These are phyloP conservation scores for Amphiprion ocellaris DNA, from an alignment of 2,113 vertebrate species.

Conservation along the genomic window DNA sequence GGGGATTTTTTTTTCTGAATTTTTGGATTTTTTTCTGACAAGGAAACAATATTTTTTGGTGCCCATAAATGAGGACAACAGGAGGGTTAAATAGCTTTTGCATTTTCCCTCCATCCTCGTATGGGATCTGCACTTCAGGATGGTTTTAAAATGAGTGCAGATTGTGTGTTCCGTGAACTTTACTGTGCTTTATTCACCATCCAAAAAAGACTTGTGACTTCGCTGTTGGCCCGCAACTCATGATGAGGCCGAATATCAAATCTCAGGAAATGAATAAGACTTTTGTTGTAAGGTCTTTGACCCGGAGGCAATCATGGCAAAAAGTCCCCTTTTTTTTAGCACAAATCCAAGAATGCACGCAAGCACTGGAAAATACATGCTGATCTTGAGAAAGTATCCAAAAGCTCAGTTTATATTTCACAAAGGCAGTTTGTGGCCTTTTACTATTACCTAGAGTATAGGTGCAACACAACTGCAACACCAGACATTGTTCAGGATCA, in stretches of 20 bases:
- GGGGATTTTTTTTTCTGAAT: too few relatives aligned
- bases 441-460: too few relatives aligned
- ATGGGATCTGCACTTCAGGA: background rate
- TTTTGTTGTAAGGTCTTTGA: slow-evolving; percentile 42
- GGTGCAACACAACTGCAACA: too few relatives aligned
- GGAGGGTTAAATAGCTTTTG: background rate
- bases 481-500: too few relatives aligned
- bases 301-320: background rate
- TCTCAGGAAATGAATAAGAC: slow-evolving; percentile 47
- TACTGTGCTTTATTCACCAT: background rate
- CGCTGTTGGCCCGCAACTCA: slow-evolving; percentile 13
- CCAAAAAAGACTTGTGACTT: background rate
- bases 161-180: background rate
- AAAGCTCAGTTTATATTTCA: too few relatives aligned
- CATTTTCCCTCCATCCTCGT: background rate
- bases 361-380: background rate
- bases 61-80: too few relatives aligned
- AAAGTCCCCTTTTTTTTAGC: background rate
- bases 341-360: background rate
- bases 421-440: too few relatives aligned
- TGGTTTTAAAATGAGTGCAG: background rate
- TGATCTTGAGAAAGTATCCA: background rate
- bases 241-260: slow-evolving; percentile 18
- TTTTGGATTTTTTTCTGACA: too few relatives aligned
- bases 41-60: too few relatives aligned